Conservation (phyloP, 2,888 invertebrate genomes). For the Conus canariensis region DNA sequence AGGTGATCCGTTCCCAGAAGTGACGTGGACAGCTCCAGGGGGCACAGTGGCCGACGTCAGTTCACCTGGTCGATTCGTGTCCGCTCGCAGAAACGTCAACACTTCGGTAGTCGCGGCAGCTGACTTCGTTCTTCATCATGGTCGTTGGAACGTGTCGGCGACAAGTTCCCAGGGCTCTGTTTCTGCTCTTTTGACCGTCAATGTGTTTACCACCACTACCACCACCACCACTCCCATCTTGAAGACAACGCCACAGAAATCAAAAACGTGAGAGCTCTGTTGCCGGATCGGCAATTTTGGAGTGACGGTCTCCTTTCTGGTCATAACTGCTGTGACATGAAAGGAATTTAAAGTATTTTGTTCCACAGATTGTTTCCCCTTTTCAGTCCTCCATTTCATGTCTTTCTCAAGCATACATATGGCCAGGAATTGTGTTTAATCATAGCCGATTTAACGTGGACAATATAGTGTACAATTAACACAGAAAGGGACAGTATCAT, state of each 20-base stretch:
- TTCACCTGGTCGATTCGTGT: background rate
- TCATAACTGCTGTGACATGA: too few relatives aligned
- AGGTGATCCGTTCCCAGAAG: constrained; percentile 21
- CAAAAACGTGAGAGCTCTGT: background rate
- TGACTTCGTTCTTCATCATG: background rate
- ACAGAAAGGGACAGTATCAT: too few relatives aligned
- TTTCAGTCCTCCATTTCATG: too few relatives aligned
- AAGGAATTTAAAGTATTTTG: too few relatives aligned
- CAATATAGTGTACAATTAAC: too few relatives aligned
- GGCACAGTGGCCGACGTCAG: background rate
- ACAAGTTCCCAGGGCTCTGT: background rate
- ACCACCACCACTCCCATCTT: background rate
- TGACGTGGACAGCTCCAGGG: background rate
- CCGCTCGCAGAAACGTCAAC: background rate
- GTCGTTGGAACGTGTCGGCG: constrained; percentile 10
- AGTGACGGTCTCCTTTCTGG: too few relatives aligned
- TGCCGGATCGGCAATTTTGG: background rate
- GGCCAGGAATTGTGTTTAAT: too few relatives aligned
- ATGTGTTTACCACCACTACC: constrained; percentile 10
- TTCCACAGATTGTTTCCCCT: too few relatives aligned
- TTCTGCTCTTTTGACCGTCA: background rate
- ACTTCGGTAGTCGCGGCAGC: background rate
- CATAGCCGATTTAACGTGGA: too few relatives aligned
- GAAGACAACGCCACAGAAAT: background rate
- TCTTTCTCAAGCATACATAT: too few relatives aligned